Evolutionary conservation across 1,140 invertebrate genomes (phyloP), one percentile per base, ranked within the genome.

Genomic region (Drosophila watanabei): DNA sequence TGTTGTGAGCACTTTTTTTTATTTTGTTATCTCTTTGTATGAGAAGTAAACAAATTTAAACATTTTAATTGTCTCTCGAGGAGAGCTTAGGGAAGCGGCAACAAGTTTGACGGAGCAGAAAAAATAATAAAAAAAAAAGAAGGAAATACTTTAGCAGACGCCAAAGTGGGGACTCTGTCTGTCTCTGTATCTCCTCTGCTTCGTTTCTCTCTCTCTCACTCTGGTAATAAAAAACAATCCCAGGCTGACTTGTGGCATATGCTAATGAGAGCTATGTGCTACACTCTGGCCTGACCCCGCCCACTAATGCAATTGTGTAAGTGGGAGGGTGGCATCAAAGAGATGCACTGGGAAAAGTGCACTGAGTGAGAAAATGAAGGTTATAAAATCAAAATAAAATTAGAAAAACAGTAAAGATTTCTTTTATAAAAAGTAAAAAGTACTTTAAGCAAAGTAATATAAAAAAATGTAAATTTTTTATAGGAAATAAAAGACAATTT

Each of bases 221-320:
- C 13, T 49, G 33, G 28, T 32, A 71, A 49, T 41, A 59, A 72
- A 72, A 80, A 81, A 70, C 69, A 75, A 49, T 83, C 51, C 41
- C 68, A 61, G 77, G 72, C 80, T 84, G 72, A 83, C 80, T 84
- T 81, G 69, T 89, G 81, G 85, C 85, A 81, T 88, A 88, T 88
- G 85, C 85, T 88, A 88, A 88, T 88, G 85, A 89, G 85, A 66
- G 68, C 86, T 71, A 39, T 81, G 79, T 64, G 79, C 48, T 79
- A 39, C 51, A 43, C 66, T 52, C 56, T 45, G 37, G 46, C 49
- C 32, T 39, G 51, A 41, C 37, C 43, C 58, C 56, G 52, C 45
- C 45, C 70, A 35, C 70, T 51, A 72, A 73, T 72, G 70, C 70
- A 71, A 60, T 73, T 71, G 70, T 71, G 66, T 35, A 46, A 59